Base-by-base conservation (phyloP, 2,888 invertebrate species). In the Hemaris fuciformis region DNA sequence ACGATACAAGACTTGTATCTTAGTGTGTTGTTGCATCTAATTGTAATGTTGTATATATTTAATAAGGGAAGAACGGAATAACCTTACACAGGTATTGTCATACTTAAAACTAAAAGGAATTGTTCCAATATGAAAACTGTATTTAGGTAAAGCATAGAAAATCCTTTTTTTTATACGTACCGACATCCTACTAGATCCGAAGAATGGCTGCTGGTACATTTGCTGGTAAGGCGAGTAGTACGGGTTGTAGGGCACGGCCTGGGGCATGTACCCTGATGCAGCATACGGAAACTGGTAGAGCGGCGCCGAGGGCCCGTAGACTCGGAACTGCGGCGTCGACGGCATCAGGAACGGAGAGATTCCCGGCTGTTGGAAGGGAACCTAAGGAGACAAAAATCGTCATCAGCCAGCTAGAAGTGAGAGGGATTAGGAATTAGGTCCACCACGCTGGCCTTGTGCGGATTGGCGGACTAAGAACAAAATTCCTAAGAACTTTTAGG, bases 221-320 rank as follows among this genome's bases (percentile, higher is more conserved):
- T 87, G 87, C 57, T 81, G 86, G 69, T 79, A 84, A 63, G 82
- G 83, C 58, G 87, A 85, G 58, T 84, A 83, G 77, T 89, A 92
- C 0, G 92, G 92, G 73, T 91, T 92, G 81, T 88, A 91, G 42
- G 79, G 82, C 27, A 84, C 61, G 13, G 81, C 79, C 2, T 79
- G 83, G 2, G 88, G 90, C 76, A 90, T 91, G 78, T 70, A 90
- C 6, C 82, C 74, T 59, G 89, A 77, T 61, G n/a, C n/a, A n/a
- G 88, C 78, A 84, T 89, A 88, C 22, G 93, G 91, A 71, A 91
- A 90, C 69, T 93, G 93, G 76, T 93, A 94, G 74, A 91, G 90
- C 0, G 89, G 85, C 46, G 86, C 79, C 27, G 84, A 83, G 48
- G 79, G 75, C 62, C 81, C 86, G 77, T 86, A 93, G 0, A 94